phyloP scores from a whole-genome alignment of 2,797 vertebrate genomes.

The Ctenosaura bakeri region DNA sequence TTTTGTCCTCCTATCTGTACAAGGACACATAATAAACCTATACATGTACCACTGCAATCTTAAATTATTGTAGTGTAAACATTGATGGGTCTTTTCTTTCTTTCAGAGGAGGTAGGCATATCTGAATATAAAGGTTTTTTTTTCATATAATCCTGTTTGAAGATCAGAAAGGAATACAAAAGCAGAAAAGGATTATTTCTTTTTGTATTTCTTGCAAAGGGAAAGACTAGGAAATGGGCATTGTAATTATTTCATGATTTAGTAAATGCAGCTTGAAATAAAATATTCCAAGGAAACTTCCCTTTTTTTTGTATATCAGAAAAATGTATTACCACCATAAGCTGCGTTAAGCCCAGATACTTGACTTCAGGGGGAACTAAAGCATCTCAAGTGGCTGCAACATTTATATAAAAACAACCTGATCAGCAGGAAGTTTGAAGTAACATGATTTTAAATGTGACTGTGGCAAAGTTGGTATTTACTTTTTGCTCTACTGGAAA shows the following conservation, averaged over 20 bases:
- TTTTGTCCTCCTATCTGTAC: constrained; percentile 63
- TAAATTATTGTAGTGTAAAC: constrained; percentile 69
- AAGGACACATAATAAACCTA: constrained; percentile 65
- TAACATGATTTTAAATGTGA: constrained; percentile 70
- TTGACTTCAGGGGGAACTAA: constrained; percentile 13
- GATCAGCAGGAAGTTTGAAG: constrained; percentile 74
- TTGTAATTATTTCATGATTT: constrained; percentile 66
- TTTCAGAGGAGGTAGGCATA: constrained; percentile 67
- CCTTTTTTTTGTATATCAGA: constrained; percentile 66
- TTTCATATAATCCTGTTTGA: constrained; percentile 72
- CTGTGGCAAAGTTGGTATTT: constrained; percentile 75
- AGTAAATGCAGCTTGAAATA: constrained; percentile 69
- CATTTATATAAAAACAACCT: constrained; percentile 71
- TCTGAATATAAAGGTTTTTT: constrained; percentile 69
- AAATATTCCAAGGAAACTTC: constrained; percentile 50
- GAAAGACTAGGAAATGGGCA: constrained; percentile 65
- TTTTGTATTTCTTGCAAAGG: constrained; percentile 74
- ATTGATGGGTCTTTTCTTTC: constrained; percentile 68
- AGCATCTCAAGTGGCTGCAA: not conserved
- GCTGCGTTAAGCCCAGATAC: not conserved
- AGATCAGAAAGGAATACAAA: constrained; percentile 74
- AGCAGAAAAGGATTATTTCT: constrained; percentile 74
- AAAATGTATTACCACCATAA: constrained; percentile 29
- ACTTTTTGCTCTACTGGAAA: constrained; percentile 78
- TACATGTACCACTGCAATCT: constrained; percentile 64